Evolutionary conservation across 2,888 invertebrate genomes (phyloP).

Genomic region (Nephrotoma guestfalica): DNA sequence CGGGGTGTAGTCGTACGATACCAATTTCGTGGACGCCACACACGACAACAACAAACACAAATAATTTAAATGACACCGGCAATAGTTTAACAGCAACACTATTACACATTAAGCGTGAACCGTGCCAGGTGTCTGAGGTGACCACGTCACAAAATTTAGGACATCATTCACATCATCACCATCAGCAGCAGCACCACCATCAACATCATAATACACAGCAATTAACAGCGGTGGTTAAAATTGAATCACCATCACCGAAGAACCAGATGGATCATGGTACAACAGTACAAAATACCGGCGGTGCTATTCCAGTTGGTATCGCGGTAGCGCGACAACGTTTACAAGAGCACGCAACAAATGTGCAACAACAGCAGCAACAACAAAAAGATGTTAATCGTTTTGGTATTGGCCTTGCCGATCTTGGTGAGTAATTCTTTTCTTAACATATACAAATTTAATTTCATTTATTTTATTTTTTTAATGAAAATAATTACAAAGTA

Average conservation of each 20-base stretch:
- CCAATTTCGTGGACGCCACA: conserved; percentile 15
- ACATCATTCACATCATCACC: conserved; percentile 13
- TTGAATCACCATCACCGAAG: conserved; percentile 30
- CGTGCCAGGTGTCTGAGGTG: conserved; percentile 32
- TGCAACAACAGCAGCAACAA: conserved; percentile 18
- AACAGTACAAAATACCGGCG: conserved; percentile 19
- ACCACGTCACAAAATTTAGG: conserved; percentile 29
- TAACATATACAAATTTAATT: not conserved
- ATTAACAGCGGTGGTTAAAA: conserved; percentile 28
- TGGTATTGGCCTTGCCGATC: conserved; percentile 30
- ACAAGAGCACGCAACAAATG: conserved; percentile 22
- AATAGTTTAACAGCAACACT: conserved; percentile 16
- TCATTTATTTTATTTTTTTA: not conserved
- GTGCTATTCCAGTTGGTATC: conserved; percentile 67
- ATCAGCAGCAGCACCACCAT: conserved; percentile 16
- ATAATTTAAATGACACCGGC: not conserved
- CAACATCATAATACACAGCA: conserved; percentile 8
- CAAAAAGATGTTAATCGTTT: conserved; percentile 31
- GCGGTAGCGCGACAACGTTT: conserved; percentile 68
- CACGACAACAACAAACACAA: conserved; percentile 17
- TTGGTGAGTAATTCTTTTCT: conserved; percentile 22
- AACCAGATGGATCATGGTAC: conserved; percentile 8
- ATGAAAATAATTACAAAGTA: not conserved
- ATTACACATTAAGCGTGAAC: conserved; percentile 31
- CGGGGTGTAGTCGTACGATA: conserved; percentile 17